A percentile compares a stretch with the other conserved stretches of the same genome.
Conservation (phyloP, 2,113 vertebrate species). For the Mungos mungo region DNA sequence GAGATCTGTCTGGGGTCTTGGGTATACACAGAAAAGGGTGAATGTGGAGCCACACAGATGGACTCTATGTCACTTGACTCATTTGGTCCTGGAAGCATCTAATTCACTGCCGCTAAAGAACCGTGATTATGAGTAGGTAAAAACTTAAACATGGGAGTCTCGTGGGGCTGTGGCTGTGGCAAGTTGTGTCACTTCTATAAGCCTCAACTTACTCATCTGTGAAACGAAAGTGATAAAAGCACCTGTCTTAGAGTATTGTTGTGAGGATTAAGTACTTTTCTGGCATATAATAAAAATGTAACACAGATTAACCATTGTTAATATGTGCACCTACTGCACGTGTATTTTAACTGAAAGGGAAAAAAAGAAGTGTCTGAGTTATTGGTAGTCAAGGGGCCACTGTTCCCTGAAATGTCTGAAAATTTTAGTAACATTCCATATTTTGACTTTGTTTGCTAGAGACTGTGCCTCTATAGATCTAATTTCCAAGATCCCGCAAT, state of each 20-base stretch:
- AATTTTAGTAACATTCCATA: neutral
- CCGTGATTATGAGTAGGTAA: neutral
- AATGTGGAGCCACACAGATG: neutral
- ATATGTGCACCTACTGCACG: rapidly evolving
- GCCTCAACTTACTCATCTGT: neutral
- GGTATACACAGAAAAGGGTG: rapidly evolving
- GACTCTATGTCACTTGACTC: neutral
- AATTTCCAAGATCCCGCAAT: neutral
- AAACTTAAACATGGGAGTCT: neutral
- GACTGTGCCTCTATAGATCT: neutral
- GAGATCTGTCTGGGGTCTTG: neutral
- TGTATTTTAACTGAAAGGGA: neutral
- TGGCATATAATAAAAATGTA: neutral
- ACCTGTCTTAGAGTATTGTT: neutral
- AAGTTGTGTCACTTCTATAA: neutral
- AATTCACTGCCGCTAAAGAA: neutral
- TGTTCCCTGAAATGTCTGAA: neutral
- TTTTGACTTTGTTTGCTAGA: neutral
- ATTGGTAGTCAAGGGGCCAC: neutral
- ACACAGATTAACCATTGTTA: neutral
- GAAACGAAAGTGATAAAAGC: neutral
- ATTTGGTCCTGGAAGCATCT: neutral
- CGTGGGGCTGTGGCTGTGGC: neutral
- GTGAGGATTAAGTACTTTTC: neutral
- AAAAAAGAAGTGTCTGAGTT: neutral